Evolutionary conservation across 30 jellyfish, hydroid and myxozoan species (phyloP), one percentile per base, ranked within the genome.

Genomic region (Clytia hemisphaerica): DNA sequence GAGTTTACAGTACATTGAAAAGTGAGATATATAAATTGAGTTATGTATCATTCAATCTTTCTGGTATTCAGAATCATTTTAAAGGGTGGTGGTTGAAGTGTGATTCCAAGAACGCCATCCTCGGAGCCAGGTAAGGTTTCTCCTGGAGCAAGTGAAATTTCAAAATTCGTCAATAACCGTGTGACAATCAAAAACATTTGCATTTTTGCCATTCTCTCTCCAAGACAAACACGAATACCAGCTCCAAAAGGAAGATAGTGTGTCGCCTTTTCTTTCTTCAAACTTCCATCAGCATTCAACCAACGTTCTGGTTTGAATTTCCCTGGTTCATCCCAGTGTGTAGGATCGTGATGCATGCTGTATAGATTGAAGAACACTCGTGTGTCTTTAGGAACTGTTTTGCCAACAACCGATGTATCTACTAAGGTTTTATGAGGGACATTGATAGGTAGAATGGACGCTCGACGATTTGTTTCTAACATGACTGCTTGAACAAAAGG

Each of bases 201-300:
- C 19, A 78, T 58, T 37, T 70, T 59, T 32, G 95, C 95, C 5
- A 84, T 61, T 5, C 68, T 25, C 30, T 76, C 93, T 24, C 95
- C 95, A 12, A 84, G 78, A 67, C 95, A 84, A 14, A 77, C 82
- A 25, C 95, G 63, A 33, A 83, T 66, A 29, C 95, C 95, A 24
- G 93, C 82, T 12, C 93, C 76, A 61, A 84, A 84, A 2, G 95
- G 95, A 66, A 84, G 27, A 55, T 44, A 84, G 31, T 88, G 72
- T 18, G 18, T 57, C 37, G 66, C 73, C 27, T 70, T 70, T 34
- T 62, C 76, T 4, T 73, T 57, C 32, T 28, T 53, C 19, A 75
- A 75, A 4, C 33, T 35, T 16, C 92, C 95, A 2, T 70, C 42
- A 2, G 70, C 82, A 48, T 76, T 78, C 2, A 84, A 26, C 95